Evolutionary conservation across 2,113 vertebrate genomes (phyloP).

Genomic region (Triplophysa siluroides): DNA sequence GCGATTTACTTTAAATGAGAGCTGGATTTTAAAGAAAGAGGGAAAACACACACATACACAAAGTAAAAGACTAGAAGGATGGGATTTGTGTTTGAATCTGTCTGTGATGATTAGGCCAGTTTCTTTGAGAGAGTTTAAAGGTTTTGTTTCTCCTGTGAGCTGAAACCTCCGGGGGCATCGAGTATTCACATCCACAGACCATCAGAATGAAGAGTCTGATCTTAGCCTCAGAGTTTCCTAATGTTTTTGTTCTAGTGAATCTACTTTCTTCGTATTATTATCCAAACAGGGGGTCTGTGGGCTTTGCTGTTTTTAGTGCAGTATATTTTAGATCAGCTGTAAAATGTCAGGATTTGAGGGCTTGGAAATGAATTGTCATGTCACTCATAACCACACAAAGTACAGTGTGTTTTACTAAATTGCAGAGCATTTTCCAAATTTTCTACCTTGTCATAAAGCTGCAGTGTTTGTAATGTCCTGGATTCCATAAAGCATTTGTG

Average conservation of each 20-base stretch:
- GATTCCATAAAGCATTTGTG: too few species aligned
- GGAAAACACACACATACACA: neutral
- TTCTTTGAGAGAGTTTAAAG: slow-evolving; percentile 31
- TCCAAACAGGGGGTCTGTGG: neutral
- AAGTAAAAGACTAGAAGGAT: slow-evolving; percentile 8
- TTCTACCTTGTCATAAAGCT: slow-evolving; percentile 1
- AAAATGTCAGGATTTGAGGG: neutral
- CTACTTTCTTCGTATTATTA: neutral
- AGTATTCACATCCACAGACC: neutral
- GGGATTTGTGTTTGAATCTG: slow-evolving; percentile 39
- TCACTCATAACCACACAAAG: neutral
- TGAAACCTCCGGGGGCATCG: neutral
- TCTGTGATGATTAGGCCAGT: slow-evolving; percentile 31
- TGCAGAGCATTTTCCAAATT: too few species aligned
- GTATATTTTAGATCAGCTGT: neutral
- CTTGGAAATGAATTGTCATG: neutral
- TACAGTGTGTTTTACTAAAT: neutral
- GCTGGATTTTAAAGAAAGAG: neutral
- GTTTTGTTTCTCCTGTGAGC: slow-evolving; percentile 25
- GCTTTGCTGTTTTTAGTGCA: neutral
- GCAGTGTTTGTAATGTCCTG: neutral
- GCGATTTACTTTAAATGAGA: neutral
- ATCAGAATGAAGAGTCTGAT: slow-evolving; percentile 13
- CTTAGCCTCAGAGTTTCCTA: slow-evolving; percentile 1
- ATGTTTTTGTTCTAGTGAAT: neutral